Evolutionary conservation across 2,113 vertebrate species (phyloP).

Genomic region (Laterallus jamaicensis): DNA sequence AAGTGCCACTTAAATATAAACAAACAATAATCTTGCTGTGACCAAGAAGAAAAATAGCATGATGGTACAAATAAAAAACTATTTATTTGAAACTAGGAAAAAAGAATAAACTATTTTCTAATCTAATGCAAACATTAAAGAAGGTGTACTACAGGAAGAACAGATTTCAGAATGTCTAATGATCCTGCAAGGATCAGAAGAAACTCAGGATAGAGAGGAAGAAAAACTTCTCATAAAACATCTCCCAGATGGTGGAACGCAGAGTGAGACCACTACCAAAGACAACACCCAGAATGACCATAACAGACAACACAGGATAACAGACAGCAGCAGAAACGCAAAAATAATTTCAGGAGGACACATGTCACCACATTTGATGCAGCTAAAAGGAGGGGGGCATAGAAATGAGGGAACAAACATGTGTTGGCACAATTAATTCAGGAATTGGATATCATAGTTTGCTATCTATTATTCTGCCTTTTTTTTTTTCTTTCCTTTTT

Average conservation of each 20-base stretch:
- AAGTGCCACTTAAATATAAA: neutral
- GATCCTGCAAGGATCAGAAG: neutral
- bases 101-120: neutral
- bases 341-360: neutral
- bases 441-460: neutral
- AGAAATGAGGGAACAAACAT: neutral
- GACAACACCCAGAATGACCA: neutral
- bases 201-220: neutral
- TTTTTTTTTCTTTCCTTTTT: too few relatives aligned
- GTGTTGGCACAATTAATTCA: neutral
- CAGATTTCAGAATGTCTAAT: neutral
- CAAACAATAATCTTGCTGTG: constrained; percentile 15
- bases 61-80: neutral
- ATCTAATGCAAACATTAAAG: neutral
- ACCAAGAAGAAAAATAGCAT: constrained; percentile 1
- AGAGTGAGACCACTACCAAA: neutral
- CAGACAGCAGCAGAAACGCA: neutral
- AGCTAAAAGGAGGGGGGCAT: neutral
- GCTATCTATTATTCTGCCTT: too few relatives aligned
- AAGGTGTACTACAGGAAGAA: neutral
- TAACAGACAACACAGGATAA: neutral
- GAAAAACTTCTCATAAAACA: neutral
- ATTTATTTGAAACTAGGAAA: neutral
- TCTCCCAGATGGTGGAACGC: neutral
- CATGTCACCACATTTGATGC: neutral